Percentiles rank a stretch among this genome's conserved stretches.
These are phyloP conservation scores for Amitus sp. DNA, from an alignment of 2,888 invertebrate genomes.

Conservation along the genomic window DNA sequence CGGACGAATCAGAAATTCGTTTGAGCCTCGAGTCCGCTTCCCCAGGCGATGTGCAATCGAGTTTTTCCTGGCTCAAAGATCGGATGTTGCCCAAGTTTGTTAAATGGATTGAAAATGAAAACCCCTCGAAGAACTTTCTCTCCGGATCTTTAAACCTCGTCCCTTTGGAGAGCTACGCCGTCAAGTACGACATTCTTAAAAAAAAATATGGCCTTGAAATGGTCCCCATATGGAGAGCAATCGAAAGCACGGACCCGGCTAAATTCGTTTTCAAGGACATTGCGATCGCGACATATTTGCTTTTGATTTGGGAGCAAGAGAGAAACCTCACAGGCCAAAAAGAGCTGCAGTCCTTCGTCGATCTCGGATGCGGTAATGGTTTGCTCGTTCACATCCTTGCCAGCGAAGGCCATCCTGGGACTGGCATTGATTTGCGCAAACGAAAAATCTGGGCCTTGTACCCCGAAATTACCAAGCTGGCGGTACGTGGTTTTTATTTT, in stretches of 20 bases:
- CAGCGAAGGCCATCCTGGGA: constrained; percentile 83
- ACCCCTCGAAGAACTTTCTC: constrained; percentile 46
- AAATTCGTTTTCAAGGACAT: constrained; percentile 98
- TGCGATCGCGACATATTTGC: constrained; percentile 89
- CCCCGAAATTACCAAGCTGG: constrained; percentile 72
- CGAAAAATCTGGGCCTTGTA: constrained; percentile 91
- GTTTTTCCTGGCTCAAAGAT: constrained; percentile 69
- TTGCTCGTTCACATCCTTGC: constrained; percentile 87
- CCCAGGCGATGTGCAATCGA: constrained; percentile 30
- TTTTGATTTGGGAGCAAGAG: constrained; percentile 80
- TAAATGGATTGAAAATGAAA: constrained; percentile 71
- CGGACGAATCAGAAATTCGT: constrained; percentile 33
- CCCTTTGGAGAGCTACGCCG: constrained; percentile 75
- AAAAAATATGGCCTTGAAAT: constrained; percentile 80
- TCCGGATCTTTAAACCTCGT: constrained; percentile 74
- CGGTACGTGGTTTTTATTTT: constrained; percentile 67
- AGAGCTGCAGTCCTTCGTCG: constrained; percentile 78
- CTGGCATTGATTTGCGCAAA: constrained; percentile 85
- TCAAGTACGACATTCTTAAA: constrained; percentile 79
- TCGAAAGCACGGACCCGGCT: constrained; percentile 90
- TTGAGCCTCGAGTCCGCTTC: constrained; percentile 28
- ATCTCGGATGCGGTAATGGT: constrained; percentile 98
- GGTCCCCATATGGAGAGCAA: constrained; percentile 89
- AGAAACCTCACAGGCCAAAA: constrained; percentile 60
- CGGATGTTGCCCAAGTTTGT: constrained; percentile 71